A percentile compares a stretch with the other conserved stretches of the same genome.
Conservation (phyloP, 2,113 vertebrate species). For the Nothoprocta pentlandii region DNA sequence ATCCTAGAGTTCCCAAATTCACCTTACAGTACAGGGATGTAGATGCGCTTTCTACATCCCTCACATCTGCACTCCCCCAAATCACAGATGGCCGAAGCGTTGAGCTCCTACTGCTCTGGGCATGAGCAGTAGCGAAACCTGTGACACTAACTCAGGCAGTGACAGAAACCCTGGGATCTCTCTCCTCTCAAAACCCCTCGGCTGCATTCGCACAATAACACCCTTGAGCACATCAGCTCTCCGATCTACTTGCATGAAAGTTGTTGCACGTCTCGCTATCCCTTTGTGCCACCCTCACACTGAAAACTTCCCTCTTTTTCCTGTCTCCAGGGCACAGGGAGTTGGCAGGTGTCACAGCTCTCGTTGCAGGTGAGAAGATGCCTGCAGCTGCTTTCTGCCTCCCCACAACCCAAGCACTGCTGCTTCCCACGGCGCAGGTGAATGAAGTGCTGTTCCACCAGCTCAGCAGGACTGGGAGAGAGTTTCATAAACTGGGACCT, state of each 20-base stretch:
- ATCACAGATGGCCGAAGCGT: neutral
- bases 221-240: neutral
- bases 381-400: neutral
- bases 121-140: accelerated
- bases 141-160: neutral
- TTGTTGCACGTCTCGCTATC: neutral
- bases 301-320: neutral
- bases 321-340: neutral
- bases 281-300: neutral
- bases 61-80: neutral
- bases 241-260: neutral
- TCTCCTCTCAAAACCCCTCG: neutral
- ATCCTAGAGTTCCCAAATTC: neutral
- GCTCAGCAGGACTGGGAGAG: neutral
- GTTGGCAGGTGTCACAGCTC: neutral
- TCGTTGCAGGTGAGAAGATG: neutral
- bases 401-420: neutral
- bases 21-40: neutral
- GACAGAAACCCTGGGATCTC: neutral
- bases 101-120: neutral
- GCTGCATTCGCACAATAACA: neutral
- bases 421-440: neutral
- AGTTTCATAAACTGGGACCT: neutral
- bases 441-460: neutral
- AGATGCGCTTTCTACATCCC: neutral